Evolutionary conservation across 2,113 vertebrate genomes (phyloP).

Genomic region (Misgurnus mizolepis): DNA sequence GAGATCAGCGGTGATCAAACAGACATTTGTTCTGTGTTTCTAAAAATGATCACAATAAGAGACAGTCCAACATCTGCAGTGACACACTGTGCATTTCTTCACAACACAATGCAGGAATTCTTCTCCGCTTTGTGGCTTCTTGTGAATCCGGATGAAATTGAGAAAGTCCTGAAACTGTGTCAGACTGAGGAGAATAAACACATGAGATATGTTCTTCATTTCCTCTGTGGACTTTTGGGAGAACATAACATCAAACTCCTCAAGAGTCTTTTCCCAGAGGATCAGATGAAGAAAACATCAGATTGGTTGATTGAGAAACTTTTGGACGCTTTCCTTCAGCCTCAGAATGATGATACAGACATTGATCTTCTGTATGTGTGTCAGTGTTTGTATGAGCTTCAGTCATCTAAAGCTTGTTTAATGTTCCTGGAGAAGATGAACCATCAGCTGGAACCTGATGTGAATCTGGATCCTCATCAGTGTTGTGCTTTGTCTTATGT

Average conservation of each 20-base stretch:
- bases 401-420: constrained; percentile 41
- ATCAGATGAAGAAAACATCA: constrained; percentile 27
- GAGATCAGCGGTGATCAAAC: neutral
- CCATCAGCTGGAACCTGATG: constrained; percentile 26
- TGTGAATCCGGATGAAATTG: constrained; percentile 38
- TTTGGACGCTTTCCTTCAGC: constrained; percentile 19
- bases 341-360: neutral
- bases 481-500: constrained; percentile 53
- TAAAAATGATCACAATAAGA: neutral
- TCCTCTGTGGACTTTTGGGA: constrained; percentile 50
- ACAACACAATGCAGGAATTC: constrained; percentile 58
- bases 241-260: constrained; percentile 31
- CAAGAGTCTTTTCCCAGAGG: constrained; percentile 36
- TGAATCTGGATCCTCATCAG: constrained; percentile 51
- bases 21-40: constrained; percentile 22
- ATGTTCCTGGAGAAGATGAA: constrained; percentile 44
- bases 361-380: constrained; percentile 44
- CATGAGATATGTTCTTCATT: constrained; percentile 49
- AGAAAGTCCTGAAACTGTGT: constrained; percentile 35
- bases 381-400: constrained; percentile 55
- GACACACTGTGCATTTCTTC: constrained; percentile 40
- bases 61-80: neutral
- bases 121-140: constrained; percentile 53
- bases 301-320: constrained; percentile 19
- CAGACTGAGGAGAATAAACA: constrained; percentile 45